A percentile compares a stretch with the other conserved stretches of the same genome.
Conservation (phyloP, 2,797 vertebrate species). For the Euphonia xanthogaster region DNA sequence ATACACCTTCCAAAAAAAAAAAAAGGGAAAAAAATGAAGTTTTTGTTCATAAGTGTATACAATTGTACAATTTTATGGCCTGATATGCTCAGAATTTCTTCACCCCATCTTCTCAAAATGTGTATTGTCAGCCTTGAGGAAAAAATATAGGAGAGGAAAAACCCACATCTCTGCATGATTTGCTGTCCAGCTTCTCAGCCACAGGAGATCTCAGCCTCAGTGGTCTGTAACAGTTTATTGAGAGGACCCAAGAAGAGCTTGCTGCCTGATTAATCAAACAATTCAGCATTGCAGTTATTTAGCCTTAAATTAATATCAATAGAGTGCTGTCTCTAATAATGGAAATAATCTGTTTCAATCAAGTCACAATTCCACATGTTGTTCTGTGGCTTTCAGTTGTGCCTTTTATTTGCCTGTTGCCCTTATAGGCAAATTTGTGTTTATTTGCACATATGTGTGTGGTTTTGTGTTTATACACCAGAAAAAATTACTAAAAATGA, state of each 20-base stretch:
- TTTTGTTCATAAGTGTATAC: background rate
- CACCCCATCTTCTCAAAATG: background rate
- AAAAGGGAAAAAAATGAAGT: background rate
- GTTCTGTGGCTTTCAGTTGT: background rate
- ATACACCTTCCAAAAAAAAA: background rate
- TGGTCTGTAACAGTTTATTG: background rate
- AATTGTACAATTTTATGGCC: background rate
- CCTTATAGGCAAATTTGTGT: background rate
- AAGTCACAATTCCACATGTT: background rate
- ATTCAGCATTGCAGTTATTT: background rate
- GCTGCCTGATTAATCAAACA: background rate
- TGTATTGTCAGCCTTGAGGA: background rate
- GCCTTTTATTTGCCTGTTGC: background rate
- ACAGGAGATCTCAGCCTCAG: fast-evolving
- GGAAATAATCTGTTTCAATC: background rate
- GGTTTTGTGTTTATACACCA: background rate
- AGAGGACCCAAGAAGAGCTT: background rate
- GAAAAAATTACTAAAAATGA: background rate
- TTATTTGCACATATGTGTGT: background rate
- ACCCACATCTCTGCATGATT: fast-evolving
- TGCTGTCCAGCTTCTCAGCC: background rate
- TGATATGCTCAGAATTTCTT: background rate
- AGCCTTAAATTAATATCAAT: background rate
- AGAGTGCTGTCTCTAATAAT: background rate
- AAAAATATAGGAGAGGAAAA: background rate